Base-by-base conservation (phyloP, 2,113 vertebrate species). In the Larimichthys polyactis region DNA sequence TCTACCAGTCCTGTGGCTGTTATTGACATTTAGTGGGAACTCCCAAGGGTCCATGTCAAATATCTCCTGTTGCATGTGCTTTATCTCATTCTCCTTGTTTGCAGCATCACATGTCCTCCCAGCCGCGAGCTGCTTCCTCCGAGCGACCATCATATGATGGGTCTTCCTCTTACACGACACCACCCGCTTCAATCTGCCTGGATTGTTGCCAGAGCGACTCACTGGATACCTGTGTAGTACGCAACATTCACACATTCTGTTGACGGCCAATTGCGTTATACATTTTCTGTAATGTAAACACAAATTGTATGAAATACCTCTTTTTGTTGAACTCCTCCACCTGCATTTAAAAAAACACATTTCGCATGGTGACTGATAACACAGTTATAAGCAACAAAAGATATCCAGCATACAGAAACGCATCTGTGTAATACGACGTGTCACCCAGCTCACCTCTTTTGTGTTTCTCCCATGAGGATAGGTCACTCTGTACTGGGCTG, bases 51-150 rank as follows among this genome's bases (percentile, higher is more conserved):
- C 95, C 15, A 82, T 90, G 62, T 82, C 92, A 72, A 96, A 92
- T 84, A 95, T 95, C 83, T 95, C 94, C 80, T 95, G 93, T 77
- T 94, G 93, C 79, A 91, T 88, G 84, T 91, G 94, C 83, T 95
- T 95, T 79, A 95, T 89, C 87, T 97, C 95, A 80, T 97, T 97
- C 93, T 98, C 96, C 88, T 97, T 98, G 96, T 97, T 97, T 92
- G 96, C 94, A 93, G 96, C 96, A 91, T 96, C 96, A 91, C 93
- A 91, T 79, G 76, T 93, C 94, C 95, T 90, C 14, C 82, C 88
- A 0, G 71, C 48, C 20, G 64, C 70, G 0, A 55, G 66, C 68
- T 89, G 90, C 79, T 91, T 95, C 81, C 87, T 92, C 40, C 90
- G 78, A 46, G 75, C 87, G 79, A 90, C 88, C 0, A 70, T 78